Conservation (phyloP, 2,797 vertebrate genomes). For the Enteromius thamalakanensis region DNA sequence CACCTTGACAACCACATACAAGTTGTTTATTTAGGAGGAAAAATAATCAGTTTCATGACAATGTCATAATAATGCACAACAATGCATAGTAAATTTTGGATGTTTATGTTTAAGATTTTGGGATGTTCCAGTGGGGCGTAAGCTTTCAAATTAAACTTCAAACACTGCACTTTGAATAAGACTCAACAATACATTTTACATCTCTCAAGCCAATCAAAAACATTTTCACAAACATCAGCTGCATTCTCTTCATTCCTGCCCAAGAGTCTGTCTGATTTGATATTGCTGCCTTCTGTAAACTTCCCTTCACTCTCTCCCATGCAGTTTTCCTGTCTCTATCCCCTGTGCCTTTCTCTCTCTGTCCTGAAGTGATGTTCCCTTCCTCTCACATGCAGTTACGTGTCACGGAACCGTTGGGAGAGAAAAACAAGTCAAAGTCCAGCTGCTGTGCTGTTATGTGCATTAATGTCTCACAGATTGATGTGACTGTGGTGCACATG, state of each 20-base stretch:
- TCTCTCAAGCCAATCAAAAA: not conserved
- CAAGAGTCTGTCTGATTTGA: conserved; percentile 2
- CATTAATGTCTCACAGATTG: conserved; percentile 43
- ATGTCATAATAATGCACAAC: not conserved
- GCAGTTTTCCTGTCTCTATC: conserved; percentile 17
- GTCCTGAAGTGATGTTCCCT: not conserved
- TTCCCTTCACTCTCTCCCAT: not conserved
- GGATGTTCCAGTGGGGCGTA: not conserved
- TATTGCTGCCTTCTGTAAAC: conserved; percentile 4
- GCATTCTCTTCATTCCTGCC: conserved; percentile 45
- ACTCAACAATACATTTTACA: conserved; percentile 9
- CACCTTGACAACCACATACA: conserved; percentile 77
- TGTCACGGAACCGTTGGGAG: conserved; percentile 37
- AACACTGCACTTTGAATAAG: not conserved
- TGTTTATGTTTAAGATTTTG: not conserved
- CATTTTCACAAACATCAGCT: conserved; percentile 36
- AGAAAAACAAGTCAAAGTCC: conserved; percentile 52
- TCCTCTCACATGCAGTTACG: conserved; percentile 2
- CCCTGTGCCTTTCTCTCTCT: not conserved
- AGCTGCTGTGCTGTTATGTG: conserved; percentile 50
- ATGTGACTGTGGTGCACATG: conserved; percentile 24
- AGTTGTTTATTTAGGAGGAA: conserved; percentile 9
- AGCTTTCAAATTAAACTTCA: not conserved
- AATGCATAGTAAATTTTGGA: not conserved
- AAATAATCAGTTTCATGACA: not conserved